Conservation (phyloP, 2,888 invertebrate species). For the Sisyra nigra region DNA sequence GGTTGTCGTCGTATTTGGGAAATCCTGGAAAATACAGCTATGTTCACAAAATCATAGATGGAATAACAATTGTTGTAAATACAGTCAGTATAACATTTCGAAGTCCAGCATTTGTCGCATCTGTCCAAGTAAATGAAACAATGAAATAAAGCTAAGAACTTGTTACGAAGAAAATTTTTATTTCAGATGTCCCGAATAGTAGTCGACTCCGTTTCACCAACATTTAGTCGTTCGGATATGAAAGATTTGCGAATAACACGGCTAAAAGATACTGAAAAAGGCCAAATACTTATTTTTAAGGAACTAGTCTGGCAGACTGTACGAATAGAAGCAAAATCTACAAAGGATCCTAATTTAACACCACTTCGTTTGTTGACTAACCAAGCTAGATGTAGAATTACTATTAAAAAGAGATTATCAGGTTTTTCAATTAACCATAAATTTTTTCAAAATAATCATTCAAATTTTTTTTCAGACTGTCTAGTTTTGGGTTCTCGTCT, state of each 20-base stretch:
- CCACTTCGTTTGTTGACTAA: conserved; percentile 86
- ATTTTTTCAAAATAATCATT: no score
- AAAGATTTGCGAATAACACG: conserved; percentile 75
- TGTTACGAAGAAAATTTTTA: conserved; percentile 7
- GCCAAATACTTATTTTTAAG: conserved; percentile 90
- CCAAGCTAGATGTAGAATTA: conserved; percentile 86
- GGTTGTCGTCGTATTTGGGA: conserved; percentile 35
- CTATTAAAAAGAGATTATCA: conserved; percentile 82
- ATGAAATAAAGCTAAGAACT: not conserved
- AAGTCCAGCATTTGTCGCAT: conserved; percentile 89
- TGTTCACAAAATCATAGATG: conserved; percentile 90
- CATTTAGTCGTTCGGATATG: conserved; percentile 57
- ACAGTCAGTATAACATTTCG: conserved; percentile 86
- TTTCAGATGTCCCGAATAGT: conserved; percentile 76
- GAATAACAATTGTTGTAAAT: conserved; percentile 90
- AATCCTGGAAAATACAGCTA: conserved; percentile 64
- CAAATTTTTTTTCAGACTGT: conserved; percentile 76
- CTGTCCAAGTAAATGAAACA: conserved; percentile 60
- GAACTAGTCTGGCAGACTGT: conserved; percentile 95
- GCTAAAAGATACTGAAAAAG: conserved; percentile 75
- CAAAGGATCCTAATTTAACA: conserved; percentile 57
- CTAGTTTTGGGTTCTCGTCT: conserved; percentile 82
- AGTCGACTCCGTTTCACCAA: conserved; percentile 86
- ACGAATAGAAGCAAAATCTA: conserved; percentile 84
- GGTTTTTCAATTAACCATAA: conserved; percentile 26